Percentiles rank a stretch among this genome's conserved stretches.
These are phyloP conservation scores for Channa maculata DNA, from an alignment of 2,113 vertebrate species.

Conservation along the genomic window DNA sequence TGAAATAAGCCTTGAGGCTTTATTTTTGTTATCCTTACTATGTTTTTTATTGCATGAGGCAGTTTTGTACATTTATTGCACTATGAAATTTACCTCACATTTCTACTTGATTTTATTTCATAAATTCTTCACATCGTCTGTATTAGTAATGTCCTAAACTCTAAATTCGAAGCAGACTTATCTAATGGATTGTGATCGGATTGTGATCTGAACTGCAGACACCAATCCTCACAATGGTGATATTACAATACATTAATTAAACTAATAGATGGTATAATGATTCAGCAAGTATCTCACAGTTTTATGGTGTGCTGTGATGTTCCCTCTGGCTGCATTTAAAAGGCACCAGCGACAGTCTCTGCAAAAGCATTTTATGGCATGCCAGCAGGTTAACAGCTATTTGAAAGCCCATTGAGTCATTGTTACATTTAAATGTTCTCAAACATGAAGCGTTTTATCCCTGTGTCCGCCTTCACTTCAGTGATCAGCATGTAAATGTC, in stretches of 20 bases:
- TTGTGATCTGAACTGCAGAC: constrained; percentile 20
- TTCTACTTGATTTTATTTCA: constrained; percentile 1
- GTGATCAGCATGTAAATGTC: constrained; percentile 38
- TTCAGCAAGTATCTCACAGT: constrained; percentile 43
- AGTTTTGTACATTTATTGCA: constrained; percentile 16
- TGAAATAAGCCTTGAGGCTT: not conserved
- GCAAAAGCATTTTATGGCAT: constrained; percentile 51
- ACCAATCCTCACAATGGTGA: constrained; percentile 12
- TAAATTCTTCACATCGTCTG: not conserved
- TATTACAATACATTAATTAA: constrained; percentile 52
- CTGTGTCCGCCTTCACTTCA: constrained; percentile 56
- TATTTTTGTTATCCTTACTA: constrained; percentile 15
- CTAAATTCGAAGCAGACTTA: not conserved
- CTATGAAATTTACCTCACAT: not conserved
- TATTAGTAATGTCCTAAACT: not conserved
- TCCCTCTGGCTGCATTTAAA: constrained; percentile 47
- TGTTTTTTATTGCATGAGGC: constrained; percentile 1
- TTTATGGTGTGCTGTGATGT: constrained; percentile 54
- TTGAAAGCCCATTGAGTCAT: constrained; percentile 64
- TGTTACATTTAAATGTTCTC: constrained; percentile 61
- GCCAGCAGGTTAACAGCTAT: constrained; percentile 71
- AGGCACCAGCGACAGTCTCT: constrained; percentile 39
- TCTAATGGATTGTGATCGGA: constrained; percentile 2
- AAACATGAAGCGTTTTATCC: constrained; percentile 63
- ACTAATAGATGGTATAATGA: constrained; percentile 58